Percentiles rank a stretch among this genome's conserved stretches.
These are phyloP conservation scores for Alectura lathami DNA, from an alignment of 2,113 vertebrate species.

Conservation along the genomic window DNA sequence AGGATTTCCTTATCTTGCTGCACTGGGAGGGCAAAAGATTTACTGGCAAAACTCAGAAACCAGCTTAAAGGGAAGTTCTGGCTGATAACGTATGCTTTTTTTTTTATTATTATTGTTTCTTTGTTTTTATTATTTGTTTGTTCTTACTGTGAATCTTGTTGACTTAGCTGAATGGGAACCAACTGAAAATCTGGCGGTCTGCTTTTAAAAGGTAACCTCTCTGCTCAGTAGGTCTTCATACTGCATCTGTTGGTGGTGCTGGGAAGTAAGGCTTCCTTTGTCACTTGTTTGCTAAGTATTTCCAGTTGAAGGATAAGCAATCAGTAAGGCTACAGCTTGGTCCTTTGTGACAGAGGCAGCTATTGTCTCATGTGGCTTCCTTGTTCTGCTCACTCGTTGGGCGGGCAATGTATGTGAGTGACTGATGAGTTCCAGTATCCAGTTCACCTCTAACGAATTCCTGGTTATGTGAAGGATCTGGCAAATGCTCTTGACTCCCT, in stretches of 20 bases:
- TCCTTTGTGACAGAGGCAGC: not conserved
- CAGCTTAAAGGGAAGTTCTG: not conserved
- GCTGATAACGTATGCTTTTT: not conserved
- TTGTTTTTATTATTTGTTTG: not conserved
- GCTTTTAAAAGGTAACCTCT: not conserved
- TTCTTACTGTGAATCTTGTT: not conserved
- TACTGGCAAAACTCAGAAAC: not conserved
- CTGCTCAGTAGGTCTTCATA: not conserved
- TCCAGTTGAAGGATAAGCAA: not conserved
- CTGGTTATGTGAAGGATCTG: not conserved
- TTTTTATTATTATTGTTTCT: not conserved
- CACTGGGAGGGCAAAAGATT: not conserved
- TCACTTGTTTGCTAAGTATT: constrained; percentile 1
- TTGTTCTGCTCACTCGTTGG: not conserved
- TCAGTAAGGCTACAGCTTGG: not conserved
- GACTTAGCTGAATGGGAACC: not conserved
- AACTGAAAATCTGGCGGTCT: not conserved
- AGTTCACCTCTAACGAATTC: not conserved
- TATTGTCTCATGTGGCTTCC: not conserved
- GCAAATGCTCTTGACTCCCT: not conserved
- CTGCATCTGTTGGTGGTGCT: not conserved
- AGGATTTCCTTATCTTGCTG: constrained; percentile 51
- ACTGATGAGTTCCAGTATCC: not conserved
- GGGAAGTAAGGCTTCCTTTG: not conserved
- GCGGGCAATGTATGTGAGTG: not conserved